Conservation (phyloP, 2,113 vertebrate species). For the Megaceryle torquata region DNA sequence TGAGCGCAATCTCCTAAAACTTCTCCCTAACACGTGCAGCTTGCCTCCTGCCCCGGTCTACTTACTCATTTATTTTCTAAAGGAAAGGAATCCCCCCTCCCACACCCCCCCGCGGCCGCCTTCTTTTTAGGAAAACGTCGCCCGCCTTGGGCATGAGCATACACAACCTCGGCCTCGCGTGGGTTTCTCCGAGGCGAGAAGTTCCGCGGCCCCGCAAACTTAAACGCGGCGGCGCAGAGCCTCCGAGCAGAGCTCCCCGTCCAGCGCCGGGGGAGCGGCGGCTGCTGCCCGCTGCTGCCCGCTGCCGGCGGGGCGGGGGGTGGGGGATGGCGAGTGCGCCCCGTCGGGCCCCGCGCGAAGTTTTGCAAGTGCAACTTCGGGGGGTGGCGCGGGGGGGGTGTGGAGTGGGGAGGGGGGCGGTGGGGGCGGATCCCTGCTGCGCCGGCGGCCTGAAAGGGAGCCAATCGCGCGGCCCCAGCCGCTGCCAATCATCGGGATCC, state of each 20-base stretch:
- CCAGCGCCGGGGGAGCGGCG: background rate
- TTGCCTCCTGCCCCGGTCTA: background rate
- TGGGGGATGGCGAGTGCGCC: background rate
- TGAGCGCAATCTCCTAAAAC: background rate
- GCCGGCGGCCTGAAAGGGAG: conserved; percentile 90
- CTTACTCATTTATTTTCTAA: background rate
- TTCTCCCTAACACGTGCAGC: background rate
- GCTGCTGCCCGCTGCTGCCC: background rate
- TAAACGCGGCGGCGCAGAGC: background rate
- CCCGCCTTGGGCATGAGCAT: background rate
- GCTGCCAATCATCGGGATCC: conserved; percentile 94
- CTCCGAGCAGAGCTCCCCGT: background rate
- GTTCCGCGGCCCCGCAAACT: background rate
- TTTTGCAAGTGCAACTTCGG: conserved; percentile 86
- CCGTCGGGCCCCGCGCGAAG: conserved; percentile 77
- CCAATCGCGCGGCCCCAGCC: conserved; percentile 89
- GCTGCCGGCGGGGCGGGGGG: background rate
- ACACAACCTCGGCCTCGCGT: background rate
- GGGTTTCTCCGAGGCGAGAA: background rate
- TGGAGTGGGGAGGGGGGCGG: conserved; percentile 47
- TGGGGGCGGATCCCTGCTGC: conserved; percentile 91
- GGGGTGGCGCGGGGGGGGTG: conserved; percentile 3
- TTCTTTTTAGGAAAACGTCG: background rate
- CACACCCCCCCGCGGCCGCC: background rate
- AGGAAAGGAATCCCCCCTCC: background rate